Percentiles rank a stretch among this genome's conserved stretches.
Evolutionary conservation across 2,797 vertebrate species (phyloP).

Genomic region (Protonibea diacanthus): DNA sequence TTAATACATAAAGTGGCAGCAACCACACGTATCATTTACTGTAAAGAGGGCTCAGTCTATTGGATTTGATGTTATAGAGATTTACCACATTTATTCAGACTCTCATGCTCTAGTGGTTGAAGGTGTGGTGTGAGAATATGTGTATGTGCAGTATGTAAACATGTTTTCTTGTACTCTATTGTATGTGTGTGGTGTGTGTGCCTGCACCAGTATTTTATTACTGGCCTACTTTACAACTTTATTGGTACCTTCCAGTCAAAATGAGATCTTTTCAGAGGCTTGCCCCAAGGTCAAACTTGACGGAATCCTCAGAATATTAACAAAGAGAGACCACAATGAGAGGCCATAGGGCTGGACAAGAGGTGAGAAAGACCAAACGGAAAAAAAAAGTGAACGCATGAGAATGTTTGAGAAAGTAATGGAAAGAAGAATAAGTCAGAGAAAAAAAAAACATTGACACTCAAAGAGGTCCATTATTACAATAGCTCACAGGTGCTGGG

Average conservation of each 20-base stretch:
- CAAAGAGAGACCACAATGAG: constrained; percentile 35
- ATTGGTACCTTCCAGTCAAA: constrained; percentile 68
- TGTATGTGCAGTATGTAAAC: neutral
- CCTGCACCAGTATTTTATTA: constrained; percentile 37
- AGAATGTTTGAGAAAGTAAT: constrained; percentile 18
- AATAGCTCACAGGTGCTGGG: neutral
- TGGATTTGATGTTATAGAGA: constrained; percentile 26
- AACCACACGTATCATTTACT: constrained; percentile 36
- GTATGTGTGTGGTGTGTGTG: constrained; percentile 6
- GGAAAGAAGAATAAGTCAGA: constrained; percentile 4
- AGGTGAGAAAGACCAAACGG: constrained; percentile 45
- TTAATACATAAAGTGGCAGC: constrained; percentile 44
- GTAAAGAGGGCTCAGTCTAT: constrained; percentile 43
- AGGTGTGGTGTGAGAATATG: constrained; percentile 12
- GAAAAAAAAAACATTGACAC: neutral
- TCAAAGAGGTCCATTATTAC: constrained; percentile 1
- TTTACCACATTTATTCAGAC: constrained; percentile 34
- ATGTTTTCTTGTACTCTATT: constrained; percentile 2
- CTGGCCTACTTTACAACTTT: constrained; percentile 52
- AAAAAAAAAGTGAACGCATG: constrained; percentile 25
- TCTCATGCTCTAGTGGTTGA: constrained; percentile 5
- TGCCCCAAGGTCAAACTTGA: constrained; percentile 61
- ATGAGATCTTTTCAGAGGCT: constrained; percentile 66
- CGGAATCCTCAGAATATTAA: constrained; percentile 69
- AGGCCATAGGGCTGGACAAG: constrained; percentile 23